A percentile compares a stretch with the other conserved stretches of the same genome.
Evolutionary conservation across 2,797 vertebrate species (phyloP).

Genomic region (Sebastes vulpes): DNA sequence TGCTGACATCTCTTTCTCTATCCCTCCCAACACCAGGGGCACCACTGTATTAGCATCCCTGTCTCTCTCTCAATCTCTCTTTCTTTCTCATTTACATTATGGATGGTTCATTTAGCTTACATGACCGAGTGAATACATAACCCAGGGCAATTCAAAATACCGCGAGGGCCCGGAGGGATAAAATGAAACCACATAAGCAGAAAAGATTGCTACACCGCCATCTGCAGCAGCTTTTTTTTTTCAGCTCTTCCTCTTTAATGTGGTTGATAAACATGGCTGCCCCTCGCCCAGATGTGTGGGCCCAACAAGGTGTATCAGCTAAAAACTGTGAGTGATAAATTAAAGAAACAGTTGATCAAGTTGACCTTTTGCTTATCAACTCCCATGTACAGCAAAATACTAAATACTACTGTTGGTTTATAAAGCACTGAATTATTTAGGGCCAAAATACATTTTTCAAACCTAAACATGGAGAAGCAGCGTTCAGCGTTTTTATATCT

Average conservation of each 20-base stretch:
- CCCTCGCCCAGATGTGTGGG: conserved; percentile 13
- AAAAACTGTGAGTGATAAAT: conserved; percentile 17
- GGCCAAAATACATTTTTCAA: not conserved
- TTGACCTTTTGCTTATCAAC: conserved; percentile 11
- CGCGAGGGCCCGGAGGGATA: conserved; percentile 61
- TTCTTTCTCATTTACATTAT: conserved; percentile 82
- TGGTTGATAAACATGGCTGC: conserved; percentile 36
- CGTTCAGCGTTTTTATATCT: not conserved
- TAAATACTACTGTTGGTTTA: not conserved
- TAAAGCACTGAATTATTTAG: not conserved
- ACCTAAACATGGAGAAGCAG: not conserved
- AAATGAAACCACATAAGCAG: conserved; percentile 64
- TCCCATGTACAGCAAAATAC: not conserved
- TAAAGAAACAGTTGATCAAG: not conserved
- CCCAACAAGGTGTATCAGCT: conserved; percentile 14
- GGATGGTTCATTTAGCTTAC: conserved; percentile 86
- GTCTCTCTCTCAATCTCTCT: conserved; percentile 71
- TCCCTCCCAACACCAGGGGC: conserved; percentile 69
- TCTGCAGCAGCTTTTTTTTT: conserved; percentile 50
- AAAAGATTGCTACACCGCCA: conserved; percentile 70
- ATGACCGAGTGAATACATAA: conserved; percentile 82
- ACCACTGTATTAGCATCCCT: conserved; percentile 68
- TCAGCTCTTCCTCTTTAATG: conserved; percentile 42
- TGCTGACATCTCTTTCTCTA: conserved; percentile 74
- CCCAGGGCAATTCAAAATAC: conserved; percentile 76